These are phyloP conservation scores for Macquaria australasica DNA, from an alignment of 2,113 vertebrate species.

Conservation along the genomic window DNA sequence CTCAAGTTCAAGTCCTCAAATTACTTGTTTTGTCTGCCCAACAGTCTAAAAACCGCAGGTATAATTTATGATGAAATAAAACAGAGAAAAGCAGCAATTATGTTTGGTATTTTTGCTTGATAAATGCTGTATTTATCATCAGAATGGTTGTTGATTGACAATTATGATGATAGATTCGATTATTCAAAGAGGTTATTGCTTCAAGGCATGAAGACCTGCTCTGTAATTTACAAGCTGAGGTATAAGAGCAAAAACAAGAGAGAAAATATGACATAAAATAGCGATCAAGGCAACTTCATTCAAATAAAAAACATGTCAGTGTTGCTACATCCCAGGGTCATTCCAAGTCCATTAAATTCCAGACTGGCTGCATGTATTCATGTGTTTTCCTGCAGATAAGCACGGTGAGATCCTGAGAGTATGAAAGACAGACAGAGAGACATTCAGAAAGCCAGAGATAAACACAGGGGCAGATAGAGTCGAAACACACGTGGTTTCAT, in stretches of 20 bases:
- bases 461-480: conserved; percentile 45
- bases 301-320: neutral
- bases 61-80: neutral
- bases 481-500: conserved; percentile 41
- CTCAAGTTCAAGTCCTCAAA: neutral
- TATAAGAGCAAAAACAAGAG: neutral
- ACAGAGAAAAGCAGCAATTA: too few relatives aligned
- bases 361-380: conserved; percentile 45
- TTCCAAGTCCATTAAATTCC: conserved; percentile 53
- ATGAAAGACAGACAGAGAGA: conserved; percentile 56
- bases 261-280: neutral
- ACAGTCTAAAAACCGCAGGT: neutral
- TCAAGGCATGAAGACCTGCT: neutral
- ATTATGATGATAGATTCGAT: neutral
- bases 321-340: conserved; percentile 37
- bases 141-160: neutral
- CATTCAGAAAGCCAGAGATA: conserved; percentile 47
- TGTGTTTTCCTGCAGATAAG: conserved; percentile 67
- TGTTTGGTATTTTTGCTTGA: neutral
- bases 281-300: neutral
- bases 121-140: neutral
- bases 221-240: neutral
- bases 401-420: conserved; percentile 36
- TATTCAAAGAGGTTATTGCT: neutral
- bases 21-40: neutral